Percentiles rank a stretch among this genome's conserved stretches.
phyloP scores from a whole-genome alignment of 2,888 invertebrate species.

The Bellardia bayeri region DNA sequence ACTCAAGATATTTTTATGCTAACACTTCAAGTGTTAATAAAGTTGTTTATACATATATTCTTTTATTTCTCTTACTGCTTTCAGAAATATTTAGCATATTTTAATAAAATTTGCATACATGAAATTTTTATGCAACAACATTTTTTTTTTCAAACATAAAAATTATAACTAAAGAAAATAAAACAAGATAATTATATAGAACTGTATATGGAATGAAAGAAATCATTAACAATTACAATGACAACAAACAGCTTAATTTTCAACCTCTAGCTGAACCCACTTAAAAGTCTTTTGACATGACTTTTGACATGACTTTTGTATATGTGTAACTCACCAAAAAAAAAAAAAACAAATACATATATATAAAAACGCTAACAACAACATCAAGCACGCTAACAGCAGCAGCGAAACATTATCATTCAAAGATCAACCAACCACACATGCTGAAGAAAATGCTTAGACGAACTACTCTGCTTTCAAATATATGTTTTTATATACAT shows the following conservation, averaged over 20 bases:
- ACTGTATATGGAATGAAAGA: background rate
- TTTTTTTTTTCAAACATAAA: background rate
- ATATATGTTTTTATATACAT: background rate
- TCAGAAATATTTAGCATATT: conserved; percentile 64
- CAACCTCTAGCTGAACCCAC: conserved; percentile 77
- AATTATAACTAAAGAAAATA: background rate
- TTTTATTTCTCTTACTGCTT: conserved; percentile 19
- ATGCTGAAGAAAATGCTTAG: conserved; percentile 26
- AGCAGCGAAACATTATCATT: conserved; percentile 28
- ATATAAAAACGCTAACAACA: background rate
- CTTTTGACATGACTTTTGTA: conserved; percentile 77
- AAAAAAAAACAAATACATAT: conserved; percentile 36
- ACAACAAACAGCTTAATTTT: conserved; percentile 69
- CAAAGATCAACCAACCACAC: conserved; percentile 47
- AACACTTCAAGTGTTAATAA: conserved; percentile 70
- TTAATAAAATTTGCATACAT: conserved; percentile 64
- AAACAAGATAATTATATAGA: conserved; percentile 4
- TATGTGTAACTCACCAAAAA: conserved; percentile 19
- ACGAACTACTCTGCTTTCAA: conserved; percentile 17
- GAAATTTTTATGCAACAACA: conserved; percentile 12
- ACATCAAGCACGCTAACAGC: conserved; percentile 20
- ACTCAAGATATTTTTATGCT: conserved; percentile 61
- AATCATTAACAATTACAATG: conserved; percentile 71
- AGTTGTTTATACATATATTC: conserved; percentile 30
- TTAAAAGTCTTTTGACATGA: conserved; percentile 80